Base-by-base conservation (phyloP, 2,888 invertebrate species). In the Mimas tiliae region DNA sequence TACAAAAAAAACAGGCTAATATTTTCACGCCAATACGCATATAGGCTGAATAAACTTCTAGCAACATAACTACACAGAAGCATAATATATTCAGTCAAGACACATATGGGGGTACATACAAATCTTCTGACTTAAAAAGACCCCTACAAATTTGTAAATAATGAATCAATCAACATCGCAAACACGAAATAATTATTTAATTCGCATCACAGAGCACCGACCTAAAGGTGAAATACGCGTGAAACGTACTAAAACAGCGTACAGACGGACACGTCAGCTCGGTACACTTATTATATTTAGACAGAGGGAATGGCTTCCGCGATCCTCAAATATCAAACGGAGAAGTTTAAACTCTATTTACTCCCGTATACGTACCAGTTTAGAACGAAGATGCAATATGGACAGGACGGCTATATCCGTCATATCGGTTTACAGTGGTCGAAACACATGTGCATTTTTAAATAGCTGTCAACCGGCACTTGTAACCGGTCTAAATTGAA, bases 231-330 rank as follows among this genome's bases (percentile, higher is more conserved):
- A 58, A 58, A 58, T 58, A 58, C 19, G 19, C 38, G 38, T 58
- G 38, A 58, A 58, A 58, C 58, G 38, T 38, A 58, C 58, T 38
- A 58, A 58, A 58, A 58, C 58, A 58, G 58, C 12, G 58, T 58
- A 58, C 58, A 58, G 19, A 58, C 58, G 42, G 58, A 58, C 58
- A 58, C 58, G 58, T 58, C 58, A 58, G 58, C 58, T 42, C 38
- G 42, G 58, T 42, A 65, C 53, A 77, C 77, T 76, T 80, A 80
- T 80, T 82, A 84, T 84, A 84, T 86, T 85, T 83, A 85, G 80
- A 80, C 76, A 77, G 71, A 74, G 75, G 72, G 72, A 66, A 77
- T 75, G 77, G 80, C 83, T 85, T 85, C 85, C 85, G 84, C 85
- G 76, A 80, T 82, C 76, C 74, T 81, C 74, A 73, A 71, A 66